A percentile compares a stretch with the other conserved stretches of the same genome.
Conservation (phyloP, 2,113 vertebrate genomes). For the Rhinichthys klamathensis region DNA sequence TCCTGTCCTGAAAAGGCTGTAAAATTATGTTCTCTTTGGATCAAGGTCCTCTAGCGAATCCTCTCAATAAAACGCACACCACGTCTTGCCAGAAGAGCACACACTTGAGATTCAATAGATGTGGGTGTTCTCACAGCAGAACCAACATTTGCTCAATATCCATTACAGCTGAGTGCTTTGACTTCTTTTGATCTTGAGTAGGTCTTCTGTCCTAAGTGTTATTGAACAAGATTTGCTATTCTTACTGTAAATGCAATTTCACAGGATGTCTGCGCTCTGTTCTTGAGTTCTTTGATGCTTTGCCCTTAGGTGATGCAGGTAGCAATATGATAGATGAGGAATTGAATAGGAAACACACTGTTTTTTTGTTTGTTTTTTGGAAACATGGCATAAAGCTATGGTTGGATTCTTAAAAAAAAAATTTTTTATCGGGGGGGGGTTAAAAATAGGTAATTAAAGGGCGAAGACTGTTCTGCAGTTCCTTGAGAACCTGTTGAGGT, state of each 20-base stretch:
- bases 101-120: constrained; percentile 55
- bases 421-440: background rate
- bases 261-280: constrained; percentile 38
- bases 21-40: constrained; percentile 37
- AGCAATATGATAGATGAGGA: constrained; percentile 26
- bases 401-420: constrained; percentile 19
- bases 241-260: constrained; percentile 51
- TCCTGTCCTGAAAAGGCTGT: background rate
- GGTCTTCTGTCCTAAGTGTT: constrained; percentile 50
- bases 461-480: background rate
- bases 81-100: constrained; percentile 33
- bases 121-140: constrained; percentile 49
- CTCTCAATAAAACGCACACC: constrained; percentile 43
- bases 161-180: constrained; percentile 51
- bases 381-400: background rate
- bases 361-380: background rate
- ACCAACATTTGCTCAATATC: constrained; percentile 57
- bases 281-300: constrained; percentile 51
- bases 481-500: background rate
- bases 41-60: constrained; percentile 47
- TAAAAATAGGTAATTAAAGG: constrained; percentile 18
- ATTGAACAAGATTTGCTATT: constrained; percentile 49
- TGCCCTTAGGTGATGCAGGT: constrained; percentile 42
- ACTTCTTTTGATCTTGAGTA: constrained; percentile 53
- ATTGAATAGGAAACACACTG: background rate